phyloP scores from a whole-genome alignment of 2,113 vertebrate genomes.

The Cinclus mexicanus region DNA sequence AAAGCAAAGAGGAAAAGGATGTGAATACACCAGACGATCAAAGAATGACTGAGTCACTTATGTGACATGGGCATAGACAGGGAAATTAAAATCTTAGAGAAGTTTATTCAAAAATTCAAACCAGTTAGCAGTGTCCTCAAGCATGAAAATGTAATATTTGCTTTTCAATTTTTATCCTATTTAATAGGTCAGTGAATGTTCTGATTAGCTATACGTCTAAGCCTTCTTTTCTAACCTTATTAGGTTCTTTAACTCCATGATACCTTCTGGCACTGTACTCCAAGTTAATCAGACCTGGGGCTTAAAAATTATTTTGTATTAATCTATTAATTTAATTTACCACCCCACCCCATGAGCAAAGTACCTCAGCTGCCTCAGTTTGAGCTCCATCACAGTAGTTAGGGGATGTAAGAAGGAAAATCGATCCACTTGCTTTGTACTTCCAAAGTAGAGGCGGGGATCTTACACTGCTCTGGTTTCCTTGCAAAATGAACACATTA shows the following conservation, averaged over 20 bases:
- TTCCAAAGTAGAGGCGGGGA: not conserved
- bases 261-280: slow-evolving; percentile 12
- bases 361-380: not conserved
- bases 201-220: slow-evolving; percentile 38
- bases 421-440: not conserved
- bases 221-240: slow-evolving; percentile 39
- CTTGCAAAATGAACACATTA: not conserved
- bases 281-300: not conserved
- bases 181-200: slow-evolving; percentile 10
- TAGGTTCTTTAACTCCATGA: slow-evolving; percentile 43
- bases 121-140: slow-evolving; percentile 2
- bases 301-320: slow-evolving; percentile 40
- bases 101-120: slow-evolving; percentile 29
- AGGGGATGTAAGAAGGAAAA: not conserved
- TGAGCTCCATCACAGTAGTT: not conserved
- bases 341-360: not conserved
- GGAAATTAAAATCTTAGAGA: not conserved
- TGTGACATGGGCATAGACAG: not conserved
- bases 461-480: slow-evolving; percentile 3
- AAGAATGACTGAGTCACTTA: slow-evolving; percentile 12
- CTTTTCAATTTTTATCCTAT: slow-evolving; percentile 21
- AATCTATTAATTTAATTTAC: slow-evolving; percentile 27
- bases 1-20: not conserved
- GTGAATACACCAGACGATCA: not conserved
- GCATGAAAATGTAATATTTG: slow-evolving; percentile 36